A percentile compares a stretch with the other conserved stretches of the same genome.
These are phyloP conservation scores for Aplodontia rufa DNA, from an alignment of 2,113 vertebrate species.

Conservation along the genomic window DNA sequence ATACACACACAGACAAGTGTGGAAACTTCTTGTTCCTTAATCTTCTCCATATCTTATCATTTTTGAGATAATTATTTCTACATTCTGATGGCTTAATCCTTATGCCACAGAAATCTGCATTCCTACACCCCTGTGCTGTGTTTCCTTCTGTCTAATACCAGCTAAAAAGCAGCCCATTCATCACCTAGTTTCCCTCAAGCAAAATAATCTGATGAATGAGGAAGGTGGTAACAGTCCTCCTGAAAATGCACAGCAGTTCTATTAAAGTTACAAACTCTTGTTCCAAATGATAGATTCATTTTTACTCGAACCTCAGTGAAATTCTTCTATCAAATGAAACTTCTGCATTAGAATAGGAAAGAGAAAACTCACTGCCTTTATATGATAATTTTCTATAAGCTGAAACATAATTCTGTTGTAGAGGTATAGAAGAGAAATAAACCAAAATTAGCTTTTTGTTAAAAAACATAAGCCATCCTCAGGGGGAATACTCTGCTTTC, in stretches of 20 bases:
- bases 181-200: background rate
- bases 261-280: constrained; percentile 3
- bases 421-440: constrained; percentile 10
- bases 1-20: background rate
- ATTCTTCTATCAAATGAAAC: background rate
- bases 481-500: background rate
- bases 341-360: background rate
- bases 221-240: background rate
- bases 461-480: constrained; percentile 26
- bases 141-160: background rate
- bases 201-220: background rate
- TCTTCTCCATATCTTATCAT: background rate
- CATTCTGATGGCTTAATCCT: background rate
- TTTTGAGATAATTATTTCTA: background rate
- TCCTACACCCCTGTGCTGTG: background rate
- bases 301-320: background rate
- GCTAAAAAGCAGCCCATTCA: background rate
- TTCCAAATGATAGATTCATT: constrained; percentile 14
- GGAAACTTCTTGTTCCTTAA: background rate
- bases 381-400: constrained; percentile 1
- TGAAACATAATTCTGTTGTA: constrained; percentile 7
- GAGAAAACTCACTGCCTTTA: background rate
- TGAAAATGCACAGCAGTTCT: background rate
- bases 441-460: constrained; percentile 35
- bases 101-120: background rate